Evolutionary conservation across 2,797 vertebrate genomes (phyloP), one percentile per base, ranked within the genome.

Genomic region (Hippocampus kuda): DNA sequence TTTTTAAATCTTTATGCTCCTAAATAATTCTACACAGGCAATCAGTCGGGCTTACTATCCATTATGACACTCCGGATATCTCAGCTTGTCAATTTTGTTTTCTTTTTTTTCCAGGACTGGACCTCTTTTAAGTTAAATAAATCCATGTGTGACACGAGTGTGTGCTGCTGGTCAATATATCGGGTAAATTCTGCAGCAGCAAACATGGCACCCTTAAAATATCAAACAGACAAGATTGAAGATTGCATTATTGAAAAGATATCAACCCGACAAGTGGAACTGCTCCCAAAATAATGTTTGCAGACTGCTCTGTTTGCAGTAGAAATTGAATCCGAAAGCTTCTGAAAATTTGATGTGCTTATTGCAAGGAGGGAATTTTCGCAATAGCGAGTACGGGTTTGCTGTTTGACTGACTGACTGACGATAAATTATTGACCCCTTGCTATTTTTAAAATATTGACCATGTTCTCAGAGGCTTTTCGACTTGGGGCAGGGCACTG

Each of bases 271-370:
- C 24, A 30, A 65, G 65, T 38, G 53, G 10, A 34, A 67, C 64
- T 49, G 57, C 42, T 71, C 15, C 69, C 18, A 48, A 70, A 76
- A 82, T 72, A 77, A 66, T 63, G 48, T 68, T 72, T 65, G 13
- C 63, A 42, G 70, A 48, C 61, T 46, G 27, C 51, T 76, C 48
- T 86, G 82, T 88, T 87, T 83, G 72, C 72, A 68, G 64, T 74
- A 68, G 74, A 79, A 83, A 88, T 79, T 72, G 70, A 82, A 79
- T 67, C 57, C 4, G 38, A 65, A 48, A 16, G 69, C 60, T 70
- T 67, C 46, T 89, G 65, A 87, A 87, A 82, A 34, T 72, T 86
- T 82, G 5, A 89, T 87, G 70, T 34, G 65, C 60, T 74, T 69
- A 59, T 73, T 67, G 41, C 49, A 38, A 24, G 68, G 51, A 56